Evolutionary conservation across 2,797 vertebrate species (phyloP), one percentile per base, ranked within the genome.

Genomic region (Phoxinus dragarum): DNA sequence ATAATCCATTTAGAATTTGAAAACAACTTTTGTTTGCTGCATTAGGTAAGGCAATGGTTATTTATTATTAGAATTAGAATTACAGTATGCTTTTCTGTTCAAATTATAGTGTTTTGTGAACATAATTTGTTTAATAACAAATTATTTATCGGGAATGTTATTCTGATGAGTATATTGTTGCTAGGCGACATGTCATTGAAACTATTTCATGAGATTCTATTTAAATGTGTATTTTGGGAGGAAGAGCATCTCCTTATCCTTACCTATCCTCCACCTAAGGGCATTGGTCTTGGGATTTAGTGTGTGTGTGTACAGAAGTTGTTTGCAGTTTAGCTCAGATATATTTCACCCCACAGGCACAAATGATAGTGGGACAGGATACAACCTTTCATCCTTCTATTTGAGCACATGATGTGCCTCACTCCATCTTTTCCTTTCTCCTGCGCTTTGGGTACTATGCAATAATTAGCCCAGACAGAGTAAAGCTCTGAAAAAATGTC

Each of bases 401-500:
- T 21, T 0, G 17, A 31, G 66, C 36, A 72, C 23, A 68, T 72
- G 36, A 72, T 47, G 14, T 34, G 10, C 8, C 34, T 71, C 42
- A 34, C 87, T 61, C 16, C 44, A 9, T 67, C 86, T 71, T 90
- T 90, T 79, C 86, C 79, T 78, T 86, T 84, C 38, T 76, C 75
- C 80, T 34, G 78, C 89, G 67, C 75, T 77, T 79, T 66, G 44
- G 73, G 89, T 81, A 74, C 72, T 92, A 86, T 85, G 90, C 88
- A 92, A 93, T 92, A 91, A 90, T 87, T 88, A 82, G 85, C 82
- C 85, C 83, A 87, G 84, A 90, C 87, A 88, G 84, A 87, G 87
- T 90, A 91, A 93, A 93, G 93, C 92, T 93, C 92, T 92, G 86
- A 52, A 38, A 68, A 68, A 92, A 94, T 92, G 92, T 94, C 92